Base-by-base conservation (phyloP, 2,888 invertebrate species). In the Osmoderma eremita region DNA sequence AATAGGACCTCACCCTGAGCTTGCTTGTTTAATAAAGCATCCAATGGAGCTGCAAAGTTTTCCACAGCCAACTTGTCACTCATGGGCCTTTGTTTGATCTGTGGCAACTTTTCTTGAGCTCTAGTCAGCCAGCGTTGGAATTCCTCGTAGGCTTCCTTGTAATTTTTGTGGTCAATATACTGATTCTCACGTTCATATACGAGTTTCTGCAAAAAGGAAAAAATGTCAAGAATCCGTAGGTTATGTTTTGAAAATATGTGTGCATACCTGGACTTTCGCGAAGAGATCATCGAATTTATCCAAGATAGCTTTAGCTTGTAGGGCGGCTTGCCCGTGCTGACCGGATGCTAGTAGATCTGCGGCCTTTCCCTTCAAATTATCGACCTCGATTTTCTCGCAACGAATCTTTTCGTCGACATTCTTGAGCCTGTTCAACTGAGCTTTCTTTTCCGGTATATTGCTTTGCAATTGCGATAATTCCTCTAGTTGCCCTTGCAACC, bases 121-220 rank as follows among this genome's bases (percentile, higher is more conserved):
- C 95, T 86, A 63, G 89, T 90, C 70, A 97, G 86, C 96, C 97
- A 97, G 63, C 91, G 89, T 54, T 92, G 91, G 13, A 97, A 86
- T 77, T 95, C 95, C 77, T 96, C 95, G 72, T 93, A 91, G 3
- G 95, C 93, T 82, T 95, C 95, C 79, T 96, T 96, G 79, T 95
- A 97, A 0, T 91, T 81, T 69, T 93, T 88, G 77, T 96, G 95
- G 79, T 96, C 94, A 77, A 91, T 90, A 77, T 92, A 94, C 78
- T 95, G 93, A 76, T 91, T 91, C 79, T 94, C 94, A 15, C 94
- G 87, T 77, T 94, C 93, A 1, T 86, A 83, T 12, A 94, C 83
- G 36, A 95, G 78, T 79, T 89, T 90, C 82, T 84, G 69, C 54
- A 78, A 77, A 66, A 48, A 70, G 12, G 61, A 64, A 41, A 6